Base-by-base conservation (phyloP, 2,888 invertebrate species). In the Actias luna region DNA sequence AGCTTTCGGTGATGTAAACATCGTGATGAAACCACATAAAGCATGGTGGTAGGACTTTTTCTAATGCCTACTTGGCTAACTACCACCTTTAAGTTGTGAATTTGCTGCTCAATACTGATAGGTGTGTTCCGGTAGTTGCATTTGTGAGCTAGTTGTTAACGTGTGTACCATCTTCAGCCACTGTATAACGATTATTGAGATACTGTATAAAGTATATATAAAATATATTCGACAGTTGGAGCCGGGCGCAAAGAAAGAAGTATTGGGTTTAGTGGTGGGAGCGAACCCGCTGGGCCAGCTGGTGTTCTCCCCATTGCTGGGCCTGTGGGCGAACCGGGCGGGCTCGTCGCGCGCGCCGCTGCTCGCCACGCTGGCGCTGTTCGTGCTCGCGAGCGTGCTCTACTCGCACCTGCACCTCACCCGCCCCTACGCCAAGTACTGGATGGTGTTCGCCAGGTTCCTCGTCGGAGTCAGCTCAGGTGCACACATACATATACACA, bases 231-330 rank as follows among this genome's bases (percentile, higher is more conserved):
- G 93, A 63, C 89, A 97, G 97, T 88, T 97, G 86, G 96, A 97
- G 87, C 95, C 95, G 62, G 93, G 93, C 33, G 95, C 97, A 7
- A 95, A 95, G 69, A 97, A 97, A 84, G 96, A 96, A 87, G 95
- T 96, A 78, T 95, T 97, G 94, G 97, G 97, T 7, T 94, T 95
- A 73, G 95, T 97, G 60, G 97, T 97, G 60, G 97, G 97, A 39
- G 97, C 97, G 31, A 97, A 97, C 92, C 97, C 98, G 16, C 93
- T 97, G 66, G 97, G 96, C 0, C 97, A 98, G 93, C 95, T 97
- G 94, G 79, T 97, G 65, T 96, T 97, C 83, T 97, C 97, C 25
- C 97, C 97, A 2, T 84, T 97, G 69, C 94, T 97, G 69, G 97
- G 97, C 52, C 95, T 95, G 94, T 97, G 97, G 97, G 95, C 96